Conservation (phyloP, 2,113 vertebrate genomes). For the Microcebus murinus region DNA sequence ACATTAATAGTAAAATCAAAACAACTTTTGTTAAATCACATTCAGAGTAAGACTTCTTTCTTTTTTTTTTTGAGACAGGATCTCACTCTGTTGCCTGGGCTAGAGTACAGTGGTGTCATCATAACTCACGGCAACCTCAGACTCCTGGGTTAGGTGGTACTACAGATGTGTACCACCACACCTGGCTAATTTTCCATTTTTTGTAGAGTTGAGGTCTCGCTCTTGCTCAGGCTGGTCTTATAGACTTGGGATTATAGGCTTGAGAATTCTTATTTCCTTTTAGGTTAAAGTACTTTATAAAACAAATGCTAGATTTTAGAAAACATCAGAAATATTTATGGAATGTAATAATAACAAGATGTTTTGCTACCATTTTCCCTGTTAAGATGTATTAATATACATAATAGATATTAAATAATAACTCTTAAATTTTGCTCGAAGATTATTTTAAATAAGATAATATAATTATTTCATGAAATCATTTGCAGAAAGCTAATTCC, state of each 20-base stretch:
- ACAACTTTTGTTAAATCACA: slow-evolving; percentile 61
- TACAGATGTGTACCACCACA: too few species aligned
- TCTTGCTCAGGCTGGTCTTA: too few species aligned
- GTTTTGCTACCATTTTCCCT: not conserved
- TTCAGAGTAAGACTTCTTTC: slow-evolving; percentile 42
- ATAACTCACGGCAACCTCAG: too few species aligned
- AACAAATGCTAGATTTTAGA: slow-evolving; percentile 62
- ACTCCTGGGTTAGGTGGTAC: too few species aligned
- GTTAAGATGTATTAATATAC: slow-evolving; percentile 50
- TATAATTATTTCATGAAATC: not conserved
- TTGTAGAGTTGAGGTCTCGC: too few species aligned
- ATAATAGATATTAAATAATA: not conserved
- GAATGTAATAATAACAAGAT: slow-evolving; percentile 57
- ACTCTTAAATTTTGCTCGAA: not conserved
- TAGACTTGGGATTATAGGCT: not conserved
- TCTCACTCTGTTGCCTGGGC: too few species aligned
- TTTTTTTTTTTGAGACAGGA: not conserved
- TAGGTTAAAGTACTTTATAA: slow-evolving; percentile 66
- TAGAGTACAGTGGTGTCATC: too few species aligned
- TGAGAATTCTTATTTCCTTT: slow-evolving; percentile 63
- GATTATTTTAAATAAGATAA: not conserved
- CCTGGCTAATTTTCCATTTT: too few species aligned
- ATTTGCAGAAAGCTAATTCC: not conserved
- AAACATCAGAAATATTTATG: slow-evolving; percentile 43
- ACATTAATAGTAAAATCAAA: slow-evolving; percentile 59